A percentile compares a stretch with the other conserved stretches of the same genome.
phyloP scores from a whole-genome alignment of 2,797 vertebrate species.

The Sebastes itinus region DNA sequence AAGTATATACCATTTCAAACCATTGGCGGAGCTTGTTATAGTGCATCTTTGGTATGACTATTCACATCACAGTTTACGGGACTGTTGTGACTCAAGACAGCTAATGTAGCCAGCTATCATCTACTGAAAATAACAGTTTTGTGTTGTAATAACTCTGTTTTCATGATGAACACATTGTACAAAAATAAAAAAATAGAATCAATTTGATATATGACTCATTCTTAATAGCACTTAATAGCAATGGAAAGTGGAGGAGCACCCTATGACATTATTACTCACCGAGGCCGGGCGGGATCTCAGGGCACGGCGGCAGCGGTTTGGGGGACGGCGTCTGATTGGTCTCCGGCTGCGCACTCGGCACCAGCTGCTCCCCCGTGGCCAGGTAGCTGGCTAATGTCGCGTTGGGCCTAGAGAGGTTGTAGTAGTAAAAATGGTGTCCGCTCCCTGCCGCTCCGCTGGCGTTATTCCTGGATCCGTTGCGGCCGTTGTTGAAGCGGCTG shows the following conservation, averaged over 20 bases:
- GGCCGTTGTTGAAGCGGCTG: constrained; percentile 92
- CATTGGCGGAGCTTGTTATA: no score
- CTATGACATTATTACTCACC: constrained; percentile 82
- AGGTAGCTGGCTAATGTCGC: constrained; percentile 86
- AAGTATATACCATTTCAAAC: no score
- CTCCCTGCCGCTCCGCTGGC: constrained; percentile 54
- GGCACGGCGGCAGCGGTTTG: constrained; percentile 91
- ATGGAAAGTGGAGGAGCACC: not conserved
- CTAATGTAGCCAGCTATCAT: not conserved
- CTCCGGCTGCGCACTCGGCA: constrained; percentile 83
- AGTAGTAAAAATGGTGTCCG: constrained; percentile 85
- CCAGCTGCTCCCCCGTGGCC: constrained; percentile 83
- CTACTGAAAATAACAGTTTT: not conserved
- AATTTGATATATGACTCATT: not conserved
- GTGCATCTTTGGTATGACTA: no score
- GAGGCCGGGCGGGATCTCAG: constrained; percentile 90
- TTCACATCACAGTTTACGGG: no score
- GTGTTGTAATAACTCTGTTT: not conserved
- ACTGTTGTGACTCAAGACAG: not conserved
- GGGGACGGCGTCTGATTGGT: constrained; percentile 83
- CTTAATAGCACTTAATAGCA: not conserved
- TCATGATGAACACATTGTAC: not conserved
- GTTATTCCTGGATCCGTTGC: constrained; percentile 77
- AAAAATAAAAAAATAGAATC: not conserved
- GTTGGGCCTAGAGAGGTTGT: constrained; percentile 92